Percentiles rank a stretch among this genome's conserved stretches.
phyloP scores from a whole-genome alignment of 2,888 invertebrate species.

The Scaeva pyrastri region DNA sequence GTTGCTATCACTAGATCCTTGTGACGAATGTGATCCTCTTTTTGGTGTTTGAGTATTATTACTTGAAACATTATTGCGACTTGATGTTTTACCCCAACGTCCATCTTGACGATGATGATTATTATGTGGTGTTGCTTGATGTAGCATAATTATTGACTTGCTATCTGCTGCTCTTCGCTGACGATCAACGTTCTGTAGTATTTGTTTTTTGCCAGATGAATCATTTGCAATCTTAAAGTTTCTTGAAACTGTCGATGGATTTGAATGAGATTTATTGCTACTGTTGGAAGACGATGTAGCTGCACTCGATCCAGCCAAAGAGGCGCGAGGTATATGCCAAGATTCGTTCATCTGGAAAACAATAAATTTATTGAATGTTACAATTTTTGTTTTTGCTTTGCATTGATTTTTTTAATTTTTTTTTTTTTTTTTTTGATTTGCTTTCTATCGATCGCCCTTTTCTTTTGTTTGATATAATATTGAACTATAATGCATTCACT shows the following conservation, averaged over 20 bases:
- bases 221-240: conserved; percentile 50
- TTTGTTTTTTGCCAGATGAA: not conserved
- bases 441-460: conserved; percentile 6
- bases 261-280: conserved; percentile 80
- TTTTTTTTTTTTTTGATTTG: too few relatives aligned
- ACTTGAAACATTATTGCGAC: conserved; percentile 24
- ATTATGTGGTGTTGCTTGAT: conserved; percentile 9
- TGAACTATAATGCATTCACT: conserved; percentile 50
- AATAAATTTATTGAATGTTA: not conserved
- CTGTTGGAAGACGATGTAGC: conserved; percentile 79
- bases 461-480: conserved; percentile 29
- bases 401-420: not conserved
- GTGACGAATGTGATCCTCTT: conserved; percentile 87
- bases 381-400: conserved; percentile 27
- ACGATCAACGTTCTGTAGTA: conserved; percentile 8
- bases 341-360: conserved; percentile 83
- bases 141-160: not conserved
- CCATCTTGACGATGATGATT: not conserved
- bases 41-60: conserved; percentile 77
- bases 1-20: conserved; percentile 89
- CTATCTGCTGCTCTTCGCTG: conserved; percentile 1
- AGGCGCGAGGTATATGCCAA: conserved; percentile 94
- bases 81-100: conserved; percentile 1
- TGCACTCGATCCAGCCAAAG: conserved; percentile 85
- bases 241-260: conserved; percentile 78